These are phyloP conservation scores for Rhodinocichla rosea DNA, from an alignment of 2,113 vertebrate species.

Conservation along the genomic window DNA sequence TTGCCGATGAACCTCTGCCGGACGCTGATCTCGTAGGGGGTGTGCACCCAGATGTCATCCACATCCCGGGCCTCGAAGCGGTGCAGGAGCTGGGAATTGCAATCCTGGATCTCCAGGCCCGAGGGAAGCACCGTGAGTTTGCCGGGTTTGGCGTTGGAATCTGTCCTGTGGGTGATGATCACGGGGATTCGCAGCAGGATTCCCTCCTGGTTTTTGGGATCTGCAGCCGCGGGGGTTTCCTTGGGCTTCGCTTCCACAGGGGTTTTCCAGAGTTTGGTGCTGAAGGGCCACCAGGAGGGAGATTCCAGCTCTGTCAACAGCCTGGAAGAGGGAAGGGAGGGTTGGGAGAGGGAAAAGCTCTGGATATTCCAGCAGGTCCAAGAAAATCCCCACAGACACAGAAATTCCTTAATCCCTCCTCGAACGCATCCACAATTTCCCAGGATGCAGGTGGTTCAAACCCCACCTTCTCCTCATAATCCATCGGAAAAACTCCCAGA, in stretches of 20 bases:
- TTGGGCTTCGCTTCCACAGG: conserved; percentile 70
- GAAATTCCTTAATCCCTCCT: background rate
- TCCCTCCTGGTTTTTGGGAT: conserved; percentile 57
- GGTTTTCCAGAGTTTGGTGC: conserved; percentile 80
- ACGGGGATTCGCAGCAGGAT: conserved; percentile 81
- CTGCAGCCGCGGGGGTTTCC: background rate
- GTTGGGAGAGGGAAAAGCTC: background rate
- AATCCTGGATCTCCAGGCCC: conserved; percentile 82
- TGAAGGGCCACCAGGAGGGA: conserved; percentile 94
- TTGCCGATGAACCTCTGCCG: conserved; percentile 88
- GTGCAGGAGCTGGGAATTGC: conserved; percentile 76
- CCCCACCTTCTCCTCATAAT: background rate
- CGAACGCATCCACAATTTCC: background rate
- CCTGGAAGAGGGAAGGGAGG: conserved; percentile 45
- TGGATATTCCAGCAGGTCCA: background rate
- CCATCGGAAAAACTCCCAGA: background rate
- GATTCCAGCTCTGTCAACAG: conserved; percentile 88
- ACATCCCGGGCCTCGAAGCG: conserved; percentile 83
- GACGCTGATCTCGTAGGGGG: conserved; percentile 85
- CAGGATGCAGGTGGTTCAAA: accelerated
- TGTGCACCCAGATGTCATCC: conserved; percentile 85
- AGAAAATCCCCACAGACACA: background rate
- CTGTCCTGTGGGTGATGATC: conserved; percentile 75
- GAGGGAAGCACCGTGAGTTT: conserved; percentile 78
- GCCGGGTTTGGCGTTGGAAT: conserved; percentile 79